These are phyloP conservation scores for Synaphobranchus kaupii DNA, from an alignment of 2,797 vertebrate genomes.

Conservation along the genomic window DNA sequence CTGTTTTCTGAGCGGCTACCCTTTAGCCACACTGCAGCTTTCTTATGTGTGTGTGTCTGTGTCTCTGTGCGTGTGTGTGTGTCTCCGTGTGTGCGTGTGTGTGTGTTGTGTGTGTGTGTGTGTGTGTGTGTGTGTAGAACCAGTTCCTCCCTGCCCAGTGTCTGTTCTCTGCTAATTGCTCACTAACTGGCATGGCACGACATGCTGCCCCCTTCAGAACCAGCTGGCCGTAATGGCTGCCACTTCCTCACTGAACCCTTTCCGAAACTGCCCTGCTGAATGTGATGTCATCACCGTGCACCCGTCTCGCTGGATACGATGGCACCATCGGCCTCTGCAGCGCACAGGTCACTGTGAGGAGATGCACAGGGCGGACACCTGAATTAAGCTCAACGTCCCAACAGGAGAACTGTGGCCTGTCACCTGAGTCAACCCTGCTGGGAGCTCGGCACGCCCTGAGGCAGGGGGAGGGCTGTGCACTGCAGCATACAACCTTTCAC, in stretches of 20 bases:
- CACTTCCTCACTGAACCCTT: background rate
- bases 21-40: slow-evolving; percentile 66
- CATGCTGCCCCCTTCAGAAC: slow-evolving; percentile 62
- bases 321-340: slow-evolving; percentile 24
- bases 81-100: slow-evolving; percentile 27
- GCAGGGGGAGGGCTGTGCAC: slow-evolving; percentile 22
- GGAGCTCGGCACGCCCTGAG: slow-evolving; percentile 43
- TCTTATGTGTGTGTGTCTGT: slow-evolving; percentile 55
- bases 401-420: slow-evolving; percentile 16
- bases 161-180: slow-evolving; percentile 57
- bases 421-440: slow-evolving; percentile 43
- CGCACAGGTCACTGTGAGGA: background rate
- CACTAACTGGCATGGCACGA: slow-evolving; percentile 41
- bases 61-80: slow-evolving; percentile 50
- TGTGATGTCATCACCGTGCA: slow-evolving; percentile 65
- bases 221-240: slow-evolving; percentile 64
- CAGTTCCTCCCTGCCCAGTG: background rate
- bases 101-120: slow-evolving; percentile 44
- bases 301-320: slow-evolving; percentile 48
- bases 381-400: background rate
- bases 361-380: background rate
- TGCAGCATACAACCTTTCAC: background rate
- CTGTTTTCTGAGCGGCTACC: slow-evolving; percentile 70
- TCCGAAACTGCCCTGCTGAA: slow-evolving; percentile 44
- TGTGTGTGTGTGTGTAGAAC: background rate